Evolutionary conservation across 2,113 vertebrate species (phyloP).

Genomic region (Tragulus kanchil): DNA sequence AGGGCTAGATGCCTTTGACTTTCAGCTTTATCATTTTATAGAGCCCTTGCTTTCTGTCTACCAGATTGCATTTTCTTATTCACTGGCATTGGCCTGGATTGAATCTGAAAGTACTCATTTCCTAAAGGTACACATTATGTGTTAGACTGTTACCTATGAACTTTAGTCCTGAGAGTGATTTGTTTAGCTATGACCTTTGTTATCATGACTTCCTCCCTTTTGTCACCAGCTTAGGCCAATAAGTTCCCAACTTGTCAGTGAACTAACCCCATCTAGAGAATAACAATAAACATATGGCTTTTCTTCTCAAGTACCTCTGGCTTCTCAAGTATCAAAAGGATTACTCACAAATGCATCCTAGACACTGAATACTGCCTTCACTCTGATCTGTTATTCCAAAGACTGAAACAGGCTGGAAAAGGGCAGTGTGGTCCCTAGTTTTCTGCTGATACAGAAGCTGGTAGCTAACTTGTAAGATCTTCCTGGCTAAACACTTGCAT

Average conservation of each 20-base stretch:
- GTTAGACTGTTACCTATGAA: neutral
- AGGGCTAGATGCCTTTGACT: neutral
- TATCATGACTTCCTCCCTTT: neutral
- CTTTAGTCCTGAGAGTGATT: neutral
- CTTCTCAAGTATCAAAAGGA: neutral
- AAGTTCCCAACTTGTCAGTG: neutral
- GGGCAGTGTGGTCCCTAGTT: rapidly evolving
- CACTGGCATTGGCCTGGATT: neutral
- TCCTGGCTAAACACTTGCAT: neutral
- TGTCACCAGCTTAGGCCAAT: rapidly evolving
- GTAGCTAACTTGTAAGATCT: neutral
- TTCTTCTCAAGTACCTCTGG: neutral
- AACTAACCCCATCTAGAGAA: neutral
- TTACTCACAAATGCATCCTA: neutral
- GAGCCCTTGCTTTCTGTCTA: neutral
- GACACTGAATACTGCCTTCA: neutral
- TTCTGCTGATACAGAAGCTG: neutral
- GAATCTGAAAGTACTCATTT: neutral
- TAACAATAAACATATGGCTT: neutral
- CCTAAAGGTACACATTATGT: neutral
- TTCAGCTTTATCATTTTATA: neutral
- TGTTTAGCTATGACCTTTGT: neutral
- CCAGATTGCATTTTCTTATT: neutral
- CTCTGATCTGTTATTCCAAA: neutral
- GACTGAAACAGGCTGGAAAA: neutral